Evolutionary conservation across 1,140 invertebrate genomes (phyloP).

Genomic region (Trachymyrmex septentrionalis): DNA sequence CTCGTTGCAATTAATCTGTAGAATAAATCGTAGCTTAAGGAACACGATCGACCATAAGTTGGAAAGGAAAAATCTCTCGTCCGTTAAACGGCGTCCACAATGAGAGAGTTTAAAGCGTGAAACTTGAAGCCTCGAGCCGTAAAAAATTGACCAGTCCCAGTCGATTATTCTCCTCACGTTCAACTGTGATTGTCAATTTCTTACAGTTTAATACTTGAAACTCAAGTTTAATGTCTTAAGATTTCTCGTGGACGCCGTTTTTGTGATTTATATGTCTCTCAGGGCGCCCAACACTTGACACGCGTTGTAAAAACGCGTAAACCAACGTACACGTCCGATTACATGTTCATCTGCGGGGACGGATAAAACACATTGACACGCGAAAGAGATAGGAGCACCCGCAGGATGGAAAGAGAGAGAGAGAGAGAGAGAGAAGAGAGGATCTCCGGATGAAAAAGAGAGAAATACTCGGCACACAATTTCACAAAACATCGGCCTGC

Average conservation of each 20-base stretch:
- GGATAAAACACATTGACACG: neutral
- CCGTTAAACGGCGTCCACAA: neutral
- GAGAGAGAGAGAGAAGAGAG: neutral
- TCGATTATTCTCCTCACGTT: no score
- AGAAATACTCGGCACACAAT: conserved; percentile 80
- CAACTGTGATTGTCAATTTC: no score
- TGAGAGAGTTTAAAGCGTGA: no score
- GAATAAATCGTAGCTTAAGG: conserved; percentile 37
- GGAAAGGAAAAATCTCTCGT: neutral
- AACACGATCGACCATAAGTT: neutral
- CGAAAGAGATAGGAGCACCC: conserved; percentile 23
- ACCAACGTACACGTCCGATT: conserved; percentile 11
- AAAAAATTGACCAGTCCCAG: no score
- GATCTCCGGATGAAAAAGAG: conserved; percentile 37
- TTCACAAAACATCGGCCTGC: conserved; percentile 72
- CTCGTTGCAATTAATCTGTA: conserved; percentile 33
- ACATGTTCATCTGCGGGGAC: neutral
- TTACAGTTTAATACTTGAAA: no score
- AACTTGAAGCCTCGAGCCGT: no score
- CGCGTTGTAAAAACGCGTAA: conserved; percentile 3
- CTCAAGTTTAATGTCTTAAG: no score
- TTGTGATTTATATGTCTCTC: conserved; percentile 46
- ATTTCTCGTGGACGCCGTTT: no score
- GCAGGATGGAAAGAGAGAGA: neutral
- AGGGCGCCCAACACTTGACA: neutral